Base-by-base conservation (phyloP, 2,888 invertebrate genomes). In the Luperina nickerlii region DNA sequence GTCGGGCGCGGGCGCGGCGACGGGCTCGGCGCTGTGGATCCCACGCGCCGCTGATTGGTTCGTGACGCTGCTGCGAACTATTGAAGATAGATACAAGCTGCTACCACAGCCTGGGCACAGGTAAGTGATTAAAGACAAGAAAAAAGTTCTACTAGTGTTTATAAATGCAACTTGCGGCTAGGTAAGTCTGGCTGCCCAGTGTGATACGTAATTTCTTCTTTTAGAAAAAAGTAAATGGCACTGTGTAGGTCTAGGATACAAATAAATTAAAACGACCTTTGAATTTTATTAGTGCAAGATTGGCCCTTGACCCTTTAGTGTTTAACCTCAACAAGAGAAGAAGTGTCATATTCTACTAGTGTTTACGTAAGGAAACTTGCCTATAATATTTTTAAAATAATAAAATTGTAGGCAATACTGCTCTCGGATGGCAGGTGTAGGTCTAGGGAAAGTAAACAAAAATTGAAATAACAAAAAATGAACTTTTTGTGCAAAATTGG, bases 31-130 rank as follows among this genome's bases (percentile, higher is more conserved):
- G 76, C 95, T 98, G 83, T 98, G 98, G 97, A 98, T 99, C 27
- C 99, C 99, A 0, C 98, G 98, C 87, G 99, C 98, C 91, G 98
- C 98, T 0, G 99, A 99, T 94, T 98, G 98, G 92, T 99, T 99
- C 94, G 97, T 99, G 82, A 98, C 98, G 0, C 96, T 99, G 38
- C 95, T 99, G 69, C 98, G 98, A 89, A 98, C 99, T 0, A 98
- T 99, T 75, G 98, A 98, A 85, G 99, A 99, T 91, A 97, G 99
- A 83, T 99, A 99, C 92, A 98, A 98, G 88, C 97, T 98, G 74
- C 94, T 99, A 66, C 98, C 99, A 1, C 98, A 98, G 90, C 98
- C 99, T 0, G 98, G 98, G 1, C 98, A 99, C 92, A 97, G 98
- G 97, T 98, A 86, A 88, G 90, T 89, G 11, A n/a, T 70, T n/a